Base-by-base conservation (phyloP, 2,888 invertebrate genomes). In the Nomada goodeniana region DNA sequence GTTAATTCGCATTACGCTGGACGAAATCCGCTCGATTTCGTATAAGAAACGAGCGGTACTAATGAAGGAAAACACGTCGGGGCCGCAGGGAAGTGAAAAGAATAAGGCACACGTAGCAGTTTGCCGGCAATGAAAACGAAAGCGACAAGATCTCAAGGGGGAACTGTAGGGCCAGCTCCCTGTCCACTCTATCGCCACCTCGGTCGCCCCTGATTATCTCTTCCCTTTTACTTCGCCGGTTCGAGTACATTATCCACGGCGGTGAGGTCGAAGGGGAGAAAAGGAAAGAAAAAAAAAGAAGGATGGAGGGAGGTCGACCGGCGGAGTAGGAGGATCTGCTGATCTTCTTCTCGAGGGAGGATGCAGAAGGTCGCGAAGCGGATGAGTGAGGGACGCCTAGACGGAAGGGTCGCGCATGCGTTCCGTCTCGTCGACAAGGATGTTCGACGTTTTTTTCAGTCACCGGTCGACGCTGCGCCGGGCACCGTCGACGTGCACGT, bases 381-480 rank as follows among this genome's bases (percentile, higher is more conserved):
- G 79, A 76, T 63, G 70, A 76, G 84, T 73, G 71, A 83, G 80
- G 75, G 73, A 69, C 73, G 82, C 72, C 69, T 57, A 70, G 77
- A 77, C 77, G 57, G 77, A 74, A 81, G 74, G 82, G 86, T 89
- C 84, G 88, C 88, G 86, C 91, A 88, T 86, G 90, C 90, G 89
- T 86, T 76, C 59, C 50, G 42, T 63, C 59, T 50, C 63, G 59
- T 67, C 73, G 84, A 74, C 77, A 88, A 89, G 86, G 87, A 89
- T 85, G 90, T 91, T 92, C 92, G 91, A 91, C 91, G 89, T 90
- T 91, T 92, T 89, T 90, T 89, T 90, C 92, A 93, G 93, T 93
- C 89, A 92, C 92, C 92, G 92, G 92, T 90, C 90, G 92, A 92
- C 92, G 91, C 88, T 92, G 90, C 91, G 91, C 90, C 91, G 90